These are phyloP conservation scores for Lanius collurio DNA, from an alignment of 2,113 vertebrate genomes.

Conservation along the genomic window DNA sequence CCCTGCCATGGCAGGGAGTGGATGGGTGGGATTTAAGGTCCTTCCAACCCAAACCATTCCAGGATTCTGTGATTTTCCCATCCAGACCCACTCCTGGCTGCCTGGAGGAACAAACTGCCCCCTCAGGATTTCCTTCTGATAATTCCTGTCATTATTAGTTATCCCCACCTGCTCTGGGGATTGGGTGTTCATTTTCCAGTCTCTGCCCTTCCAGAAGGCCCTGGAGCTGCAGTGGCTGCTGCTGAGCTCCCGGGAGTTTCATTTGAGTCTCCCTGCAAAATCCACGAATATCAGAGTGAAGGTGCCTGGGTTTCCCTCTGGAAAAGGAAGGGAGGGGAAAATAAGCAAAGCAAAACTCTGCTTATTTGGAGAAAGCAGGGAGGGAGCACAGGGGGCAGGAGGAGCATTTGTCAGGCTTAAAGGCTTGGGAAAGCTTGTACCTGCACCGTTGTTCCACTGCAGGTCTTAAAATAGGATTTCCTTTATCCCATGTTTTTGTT, in stretches of 20 bases:
- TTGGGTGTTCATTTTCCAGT: rapidly evolving
- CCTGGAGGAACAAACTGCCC: rapidly evolving
- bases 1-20: neutral
- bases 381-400: neutral
- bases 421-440: neutral
- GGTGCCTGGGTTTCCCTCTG: neutral
- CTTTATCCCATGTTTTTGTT: neutral
- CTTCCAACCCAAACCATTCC: neutral
- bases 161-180: neutral
- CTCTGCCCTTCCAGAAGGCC: neutral
- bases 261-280: neutral
- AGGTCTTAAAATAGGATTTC: neutral
- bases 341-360: neutral
- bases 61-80: neutral
- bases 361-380: neutral
- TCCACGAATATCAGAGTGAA: neutral
- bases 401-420: neutral
- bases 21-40: rapidly evolving
- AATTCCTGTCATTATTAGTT: rapidly evolving
- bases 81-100: rapidly evolving
- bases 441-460: rapidly evolving
- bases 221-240: neutral
- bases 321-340: neutral
- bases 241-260: neutral
- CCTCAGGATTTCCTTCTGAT: rapidly evolving